Conservation (phyloP, 2,113 vertebrate genomes). For the Machaerirhynchus nigripectus region DNA sequence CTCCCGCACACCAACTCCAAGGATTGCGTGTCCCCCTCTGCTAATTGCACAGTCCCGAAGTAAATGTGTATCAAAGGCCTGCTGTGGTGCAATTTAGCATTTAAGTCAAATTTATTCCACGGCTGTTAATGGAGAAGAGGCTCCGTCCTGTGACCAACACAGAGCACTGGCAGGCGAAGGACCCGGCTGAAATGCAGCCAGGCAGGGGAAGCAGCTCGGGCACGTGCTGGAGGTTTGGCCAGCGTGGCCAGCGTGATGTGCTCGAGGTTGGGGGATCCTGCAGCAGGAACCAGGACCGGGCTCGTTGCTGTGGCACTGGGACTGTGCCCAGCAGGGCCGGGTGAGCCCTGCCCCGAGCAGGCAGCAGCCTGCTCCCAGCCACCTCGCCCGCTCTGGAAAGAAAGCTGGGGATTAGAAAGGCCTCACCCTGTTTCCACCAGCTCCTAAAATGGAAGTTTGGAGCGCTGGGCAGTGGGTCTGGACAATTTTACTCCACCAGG, state of each 20-base stretch:
- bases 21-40: background rate
- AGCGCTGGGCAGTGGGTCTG: background rate
- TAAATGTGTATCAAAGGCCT: background rate
- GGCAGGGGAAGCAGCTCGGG: accelerated
- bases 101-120: slow-evolving; percentile 16
- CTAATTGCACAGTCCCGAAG: background rate
- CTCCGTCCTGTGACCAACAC: background rate
- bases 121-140: background rate
- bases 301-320: accelerated
- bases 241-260: accelerated
- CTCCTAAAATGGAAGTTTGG: slow-evolving; percentile 54
- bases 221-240: background rate
- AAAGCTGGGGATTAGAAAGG: background rate
- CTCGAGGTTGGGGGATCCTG: background rate
- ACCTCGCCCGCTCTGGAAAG: accelerated
- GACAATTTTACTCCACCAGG: slow-evolving; percentile 35
- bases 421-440: background rate
- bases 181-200: background rate
- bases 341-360: background rate
- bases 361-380: background rate
- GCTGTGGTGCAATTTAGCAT: background rate
- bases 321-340: accelerated
- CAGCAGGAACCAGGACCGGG: accelerated
- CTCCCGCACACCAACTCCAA: background rate
- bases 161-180: background rate